Evolutionary conservation across 1,140 invertebrate species (phyloP), one percentile per base, ranked within the genome.

Genomic region (Solenopsis fugax): DNA sequence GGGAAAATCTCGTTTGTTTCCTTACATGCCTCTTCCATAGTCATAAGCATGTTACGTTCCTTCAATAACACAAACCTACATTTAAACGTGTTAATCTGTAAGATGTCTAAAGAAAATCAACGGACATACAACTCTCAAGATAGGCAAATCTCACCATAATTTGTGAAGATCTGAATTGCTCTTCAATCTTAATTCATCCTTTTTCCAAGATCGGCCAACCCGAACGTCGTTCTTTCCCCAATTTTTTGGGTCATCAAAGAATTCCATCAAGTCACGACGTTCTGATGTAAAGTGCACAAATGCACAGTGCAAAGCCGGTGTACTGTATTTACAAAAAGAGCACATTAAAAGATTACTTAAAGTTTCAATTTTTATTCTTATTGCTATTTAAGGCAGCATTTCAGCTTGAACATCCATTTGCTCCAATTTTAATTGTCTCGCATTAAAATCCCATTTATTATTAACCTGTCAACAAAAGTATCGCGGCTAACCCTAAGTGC

Each of bases 161-260:
- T 99, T 99, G 92, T 99, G 99, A 64, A 99, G 96, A 96, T 99
- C 99, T 69, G 97, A 96, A 95, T 99, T 99, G 72, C 98, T 99
- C 95, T 99, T 99, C 50, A 99, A 96, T 92, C 99, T 96, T 41
- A 99, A 95, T 95, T 99, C 99, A 92, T 99, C 98, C 62, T 96
- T 94, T 88, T 95, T 97, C 99, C 99, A 99, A 1, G 98, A 96
- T 92, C 99, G 96, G 10, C 99, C 99, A 85, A 97, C 96, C 96
- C 97, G 97, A 9, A 99, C 96, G 94, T 97, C 97, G 29, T 95
- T 93, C 93, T 97, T 96, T 67, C 96, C 97, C 98, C 98, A 99
- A 94, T 99, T 98, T 87, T 98, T 97, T 91, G 97, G 96, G 67
- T 97, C 95, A 95, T 99, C 99, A 94, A 99, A 99, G 96, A 99